Percentiles rank a stretch among this genome's conserved stretches.
These are phyloP conservation scores for Chloebia gouldiae DNA, from an alignment of 2,113 vertebrate species.

Conservation along the genomic window DNA sequence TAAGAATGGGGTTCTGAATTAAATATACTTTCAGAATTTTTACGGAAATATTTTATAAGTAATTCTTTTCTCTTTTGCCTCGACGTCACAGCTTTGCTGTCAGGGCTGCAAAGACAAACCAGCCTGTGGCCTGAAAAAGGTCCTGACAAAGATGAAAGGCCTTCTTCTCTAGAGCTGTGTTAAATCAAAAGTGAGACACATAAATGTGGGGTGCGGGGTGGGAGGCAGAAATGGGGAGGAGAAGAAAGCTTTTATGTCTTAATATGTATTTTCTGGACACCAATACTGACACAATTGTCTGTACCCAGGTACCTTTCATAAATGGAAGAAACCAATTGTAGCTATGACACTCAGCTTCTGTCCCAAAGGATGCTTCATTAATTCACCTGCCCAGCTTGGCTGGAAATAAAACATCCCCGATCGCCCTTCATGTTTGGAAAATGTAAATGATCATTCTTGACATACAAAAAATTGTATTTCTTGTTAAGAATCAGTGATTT, in stretches of 20 bases:
- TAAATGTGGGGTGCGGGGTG: rapidly evolving
- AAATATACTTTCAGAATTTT: background rate
- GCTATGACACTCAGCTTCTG: background rate
- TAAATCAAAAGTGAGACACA: background rate
- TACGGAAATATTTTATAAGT: background rate
- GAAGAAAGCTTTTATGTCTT: background rate
- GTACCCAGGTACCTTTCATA: background rate
- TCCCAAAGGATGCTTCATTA: background rate
- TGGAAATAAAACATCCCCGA: background rate
- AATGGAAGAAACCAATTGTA: background rate
- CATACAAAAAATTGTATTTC: background rate
- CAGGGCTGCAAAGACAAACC: background rate
- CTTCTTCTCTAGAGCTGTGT: background rate
- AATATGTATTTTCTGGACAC: background rate
- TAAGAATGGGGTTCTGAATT: background rate
- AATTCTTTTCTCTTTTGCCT: background rate
- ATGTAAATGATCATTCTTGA: background rate
- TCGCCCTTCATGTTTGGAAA: background rate
- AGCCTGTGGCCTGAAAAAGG: background rate
- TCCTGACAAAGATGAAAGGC: background rate
- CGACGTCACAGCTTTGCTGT: background rate
- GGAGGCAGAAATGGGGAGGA: background rate
- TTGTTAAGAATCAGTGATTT: background rate
- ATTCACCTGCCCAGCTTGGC: background rate
- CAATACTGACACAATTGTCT: background rate